phyloP scores from a whole-genome alignment of 2,797 vertebrate species.

The Peromyscus aztecus region DNA sequence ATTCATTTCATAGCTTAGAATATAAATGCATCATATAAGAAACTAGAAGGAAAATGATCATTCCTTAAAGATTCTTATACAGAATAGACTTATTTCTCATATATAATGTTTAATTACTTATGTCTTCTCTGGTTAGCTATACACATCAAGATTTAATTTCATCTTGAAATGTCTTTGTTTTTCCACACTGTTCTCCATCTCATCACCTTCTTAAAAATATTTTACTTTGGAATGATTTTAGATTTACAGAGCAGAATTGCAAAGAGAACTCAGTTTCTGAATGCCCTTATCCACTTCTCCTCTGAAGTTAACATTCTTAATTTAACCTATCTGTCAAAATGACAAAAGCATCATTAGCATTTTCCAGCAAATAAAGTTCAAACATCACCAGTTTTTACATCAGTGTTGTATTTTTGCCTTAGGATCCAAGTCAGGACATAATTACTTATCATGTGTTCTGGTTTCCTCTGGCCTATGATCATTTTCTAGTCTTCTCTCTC shows the following conservation, averaged over 20 bases:
- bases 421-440: neutral
- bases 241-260: neutral
- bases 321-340: neutral
- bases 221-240: conserved; percentile 21
- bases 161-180: neutral
- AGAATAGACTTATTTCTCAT: neutral
- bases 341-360: neutral
- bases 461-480: neutral
- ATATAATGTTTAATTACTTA: neutral
- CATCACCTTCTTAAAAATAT: neutral
- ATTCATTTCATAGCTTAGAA: neutral
- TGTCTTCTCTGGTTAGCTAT: neutral
- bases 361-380: neutral
- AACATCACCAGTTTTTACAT: neutral
- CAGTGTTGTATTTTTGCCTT: neutral
- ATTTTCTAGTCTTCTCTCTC: neutral
- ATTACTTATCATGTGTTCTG: neutral
- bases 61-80: neutral
- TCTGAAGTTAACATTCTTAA: neutral
- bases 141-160: neutral
- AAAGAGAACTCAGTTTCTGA: neutral
- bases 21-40: neutral
- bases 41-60: neutral
- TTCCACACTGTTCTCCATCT: neutral
- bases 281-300: neutral